Base-by-base conservation (phyloP, 2,797 vertebrate species). In the Gambelia wislizenii region DNA sequence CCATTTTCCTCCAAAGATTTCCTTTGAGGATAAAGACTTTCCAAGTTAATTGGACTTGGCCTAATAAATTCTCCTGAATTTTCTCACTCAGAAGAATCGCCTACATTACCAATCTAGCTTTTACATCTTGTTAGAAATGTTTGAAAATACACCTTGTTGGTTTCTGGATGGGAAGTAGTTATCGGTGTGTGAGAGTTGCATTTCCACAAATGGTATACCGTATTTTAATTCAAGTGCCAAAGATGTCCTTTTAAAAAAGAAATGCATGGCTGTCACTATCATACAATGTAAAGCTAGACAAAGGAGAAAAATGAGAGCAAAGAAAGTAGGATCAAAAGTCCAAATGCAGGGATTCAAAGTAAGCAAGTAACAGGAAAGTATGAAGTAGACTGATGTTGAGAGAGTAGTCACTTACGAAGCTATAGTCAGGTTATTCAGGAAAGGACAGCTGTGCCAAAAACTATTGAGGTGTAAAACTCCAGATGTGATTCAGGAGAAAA, bases 11-110 rank as follows among this genome's bases (percentile, higher is more conserved):
- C n/a, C 54, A 64, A 81, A 72, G 2, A 33, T 33, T 27, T 75
- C 1, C 4, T 13, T 76, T 22, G 27, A 77, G 72, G 14, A 33
- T 54, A 83, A 67, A 76, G 30, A 54, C 0, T 69, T 44, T 72
- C 54, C 30, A 27, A 8, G 5, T 0, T 7, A 2, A 27, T 54
- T 69, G 0, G 0, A 13, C 42, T 0, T 64, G 4, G 12, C 25
- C 6, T 44, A 30, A 33, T 42, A 5, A 16, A 0, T 54, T 56
- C 70, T 77, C 10, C 4, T 44, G 42, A 84, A 4, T 36, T 25
- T 6, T 77, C 22, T 59, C 64, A 0, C 12, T 72, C 67, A 75
- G 25, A 36, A 20, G 33, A 75, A 75, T 75, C 39, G 10, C 52
- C 22, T 77, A 42, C 44, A 18, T 64, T 30, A 42, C 25, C 42